Conservation (phyloP, 2,888 invertebrate genomes). For the Lithophane semibrunnea region DNA sequence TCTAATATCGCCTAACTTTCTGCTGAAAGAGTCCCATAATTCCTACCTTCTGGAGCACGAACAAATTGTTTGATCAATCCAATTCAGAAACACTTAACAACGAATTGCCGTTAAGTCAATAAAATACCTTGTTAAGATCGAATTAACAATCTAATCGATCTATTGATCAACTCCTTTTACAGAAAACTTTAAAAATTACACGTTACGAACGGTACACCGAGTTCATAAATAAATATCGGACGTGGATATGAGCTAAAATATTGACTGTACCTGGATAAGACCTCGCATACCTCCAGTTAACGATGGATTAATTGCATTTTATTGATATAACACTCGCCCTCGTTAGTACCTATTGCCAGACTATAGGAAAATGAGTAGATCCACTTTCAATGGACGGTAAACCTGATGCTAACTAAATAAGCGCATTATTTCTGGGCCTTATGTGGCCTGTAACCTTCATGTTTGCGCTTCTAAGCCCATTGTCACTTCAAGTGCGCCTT, state of each 20-base stretch:
- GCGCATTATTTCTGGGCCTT: neutral
- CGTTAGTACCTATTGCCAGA: slow-evolving; percentile 25
- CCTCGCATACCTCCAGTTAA: slow-evolving; percentile 60
- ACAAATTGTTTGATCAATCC: slow-evolving; percentile 26
- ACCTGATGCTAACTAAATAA: neutral
- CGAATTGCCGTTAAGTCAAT: slow-evolving; percentile 21
- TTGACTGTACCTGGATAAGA: slow-evolving; percentile 39
- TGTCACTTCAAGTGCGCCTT: neutral
- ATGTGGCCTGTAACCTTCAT: neutral
- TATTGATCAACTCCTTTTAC: slow-evolving; percentile 26
- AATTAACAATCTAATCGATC: slow-evolving; percentile 32
- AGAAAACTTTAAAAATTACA: slow-evolving; percentile 19
- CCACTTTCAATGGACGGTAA: neutral
- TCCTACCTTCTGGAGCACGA: neutral
- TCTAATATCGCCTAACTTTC: neutral
- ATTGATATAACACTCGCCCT: slow-evolving; percentile 57
- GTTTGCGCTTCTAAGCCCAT: neutral
- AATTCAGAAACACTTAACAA: slow-evolving; percentile 18
- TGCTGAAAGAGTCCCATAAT: neutral
- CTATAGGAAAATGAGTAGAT: slow-evolving; percentile 7
- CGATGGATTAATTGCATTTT: slow-evolving; percentile 64
- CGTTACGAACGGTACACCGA: slow-evolving; percentile 4
- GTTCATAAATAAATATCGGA: slow-evolving; percentile 43
- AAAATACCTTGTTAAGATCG: slow-evolving; percentile 14
- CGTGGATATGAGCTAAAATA: slow-evolving; percentile 45